A percentile compares a stretch with the other conserved stretches of the same genome.
Conservation (phyloP, 2,888 invertebrate genomes). For the Chirona hameri region DNA sequence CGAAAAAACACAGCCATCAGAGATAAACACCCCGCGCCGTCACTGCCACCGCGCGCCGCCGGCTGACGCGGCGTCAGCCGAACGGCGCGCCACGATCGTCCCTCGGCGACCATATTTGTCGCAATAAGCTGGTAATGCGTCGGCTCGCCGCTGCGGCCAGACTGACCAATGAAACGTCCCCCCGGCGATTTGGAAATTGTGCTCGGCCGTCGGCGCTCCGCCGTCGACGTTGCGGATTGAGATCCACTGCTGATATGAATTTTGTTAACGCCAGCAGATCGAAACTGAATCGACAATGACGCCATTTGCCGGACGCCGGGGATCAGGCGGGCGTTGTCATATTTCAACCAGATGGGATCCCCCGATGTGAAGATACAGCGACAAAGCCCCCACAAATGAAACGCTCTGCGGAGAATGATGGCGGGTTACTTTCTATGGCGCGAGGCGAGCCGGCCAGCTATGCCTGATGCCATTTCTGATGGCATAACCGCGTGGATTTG, state of each 20-base stretch:
- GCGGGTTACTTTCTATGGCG: background rate
- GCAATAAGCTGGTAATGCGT: conserved; percentile 22
- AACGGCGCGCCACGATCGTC: background rate
- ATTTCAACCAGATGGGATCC: conserved; percentile 28
- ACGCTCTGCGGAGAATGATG: background rate
- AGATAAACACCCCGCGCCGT: background rate
- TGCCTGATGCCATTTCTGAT: background rate
- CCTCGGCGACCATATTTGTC: conserved; percentile 22
- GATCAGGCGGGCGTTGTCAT: background rate
- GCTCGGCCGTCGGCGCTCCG: background rate
- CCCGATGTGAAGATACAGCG: conserved; percentile 25
- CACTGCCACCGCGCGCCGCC: background rate
- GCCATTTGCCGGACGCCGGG: background rate
- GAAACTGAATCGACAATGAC: conserved; percentile 22
- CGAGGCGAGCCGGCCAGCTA: background rate
- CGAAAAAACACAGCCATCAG: too few relatives aligned
- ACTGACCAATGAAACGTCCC: background rate
- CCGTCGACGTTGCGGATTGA: background rate
- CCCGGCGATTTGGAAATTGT: conserved; percentile 1
- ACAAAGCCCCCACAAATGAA: conserved; percentile 26
- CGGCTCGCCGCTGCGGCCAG: background rate
- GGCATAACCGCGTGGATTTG: background rate
- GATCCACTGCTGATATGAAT: conserved; percentile 14
- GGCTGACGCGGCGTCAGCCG: background rate
- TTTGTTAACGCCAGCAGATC: conserved; percentile 24